Base-by-base conservation (phyloP, 2,888 invertebrate genomes). In the Rhimphoctona megacephalus region DNA sequence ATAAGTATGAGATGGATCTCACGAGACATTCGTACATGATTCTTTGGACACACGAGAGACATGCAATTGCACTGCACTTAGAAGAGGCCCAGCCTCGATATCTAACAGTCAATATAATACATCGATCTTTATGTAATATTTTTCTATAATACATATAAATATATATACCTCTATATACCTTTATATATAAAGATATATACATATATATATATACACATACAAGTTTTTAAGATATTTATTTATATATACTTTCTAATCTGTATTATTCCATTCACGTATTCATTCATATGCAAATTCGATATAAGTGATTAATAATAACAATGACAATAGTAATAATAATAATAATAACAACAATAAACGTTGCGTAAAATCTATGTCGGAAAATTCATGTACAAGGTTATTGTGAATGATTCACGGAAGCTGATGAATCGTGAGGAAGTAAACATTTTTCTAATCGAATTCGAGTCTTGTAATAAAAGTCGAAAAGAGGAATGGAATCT, bases 21-120 rank as follows among this genome's bases (percentile, higher is more conserved):
- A 64, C 79, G 36, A 43, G 61, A 74, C 72, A 83, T 81, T 87
- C 79, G 72, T 66, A 33, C 85, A 57, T 79, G 14, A 85, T 54
- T 66, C 79, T 80, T 77, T 76, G 67, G 46, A 85, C 85, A 80
- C 57, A 69, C 81, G 78, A 80, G 66, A 81, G 52, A 81, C 78
- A 87, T 81, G 88, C 87, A 88, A 88, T 87, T 83, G 83, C 82
- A 82, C 72, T 54, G 78, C 77, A 86, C 43, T 39, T 54, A 72
- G 52, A 70, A 78, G 89, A 92, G 92, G 92, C 92, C 92, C 92
- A 92, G 92, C 92, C 92, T 90, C 92, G 84, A 83, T 87, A 85
- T 87, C 85, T 88, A 89, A 90, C 84, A 88, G 76, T 86, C 88
- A 90, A 87, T 88, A 86, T 83, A 83, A 83, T 86, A 91, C 91